Percentiles rank a stretch among this genome's conserved stretches.
Conservation (phyloP, 2,797 vertebrate species). For the Hyperoplus lanceolatus region DNA sequence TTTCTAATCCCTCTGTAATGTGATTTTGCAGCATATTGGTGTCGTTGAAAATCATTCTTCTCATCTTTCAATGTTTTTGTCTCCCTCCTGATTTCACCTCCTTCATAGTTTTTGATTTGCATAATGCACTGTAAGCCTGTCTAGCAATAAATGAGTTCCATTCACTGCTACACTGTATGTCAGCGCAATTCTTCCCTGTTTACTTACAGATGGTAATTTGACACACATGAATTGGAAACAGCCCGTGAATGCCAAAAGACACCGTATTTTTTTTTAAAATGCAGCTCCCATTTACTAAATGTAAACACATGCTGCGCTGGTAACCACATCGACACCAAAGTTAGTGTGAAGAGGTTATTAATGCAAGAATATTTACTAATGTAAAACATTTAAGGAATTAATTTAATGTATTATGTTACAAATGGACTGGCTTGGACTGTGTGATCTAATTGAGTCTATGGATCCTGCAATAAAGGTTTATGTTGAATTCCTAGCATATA, state of each 20-base stretch:
- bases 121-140: conserved; percentile 69
- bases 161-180: conserved; percentile 68
- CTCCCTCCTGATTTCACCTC: conserved; percentile 71
- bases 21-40: conserved; percentile 72
- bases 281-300: conserved; percentile 40
- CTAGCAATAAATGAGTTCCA: conserved; percentile 68
- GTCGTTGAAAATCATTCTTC: conserved; percentile 62
- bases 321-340: conserved; percentile 44
- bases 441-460: conserved; percentile 46
- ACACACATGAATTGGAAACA: conserved; percentile 76
- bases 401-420: conserved; percentile 18
- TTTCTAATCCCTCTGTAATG: conserved; percentile 59
- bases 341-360: conserved; percentile 50
- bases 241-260: conserved; percentile 58
- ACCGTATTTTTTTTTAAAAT: conserved; percentile 30
- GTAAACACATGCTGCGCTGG: conserved; percentile 25
- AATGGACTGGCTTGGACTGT: conserved; percentile 34
- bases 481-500: conserved; percentile 38
- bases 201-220: conserved; percentile 81
- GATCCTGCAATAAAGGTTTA: conserved; percentile 19
- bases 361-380: conserved; percentile 47
- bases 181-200: conserved; percentile 68
- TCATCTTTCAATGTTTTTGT: conserved; percentile 76
- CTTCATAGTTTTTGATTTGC: conserved; percentile 73
- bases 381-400: conserved; percentile 49